phyloP scores from a whole-genome alignment of 2,888 invertebrate genomes.

The Callimorpha dominula region DNA sequence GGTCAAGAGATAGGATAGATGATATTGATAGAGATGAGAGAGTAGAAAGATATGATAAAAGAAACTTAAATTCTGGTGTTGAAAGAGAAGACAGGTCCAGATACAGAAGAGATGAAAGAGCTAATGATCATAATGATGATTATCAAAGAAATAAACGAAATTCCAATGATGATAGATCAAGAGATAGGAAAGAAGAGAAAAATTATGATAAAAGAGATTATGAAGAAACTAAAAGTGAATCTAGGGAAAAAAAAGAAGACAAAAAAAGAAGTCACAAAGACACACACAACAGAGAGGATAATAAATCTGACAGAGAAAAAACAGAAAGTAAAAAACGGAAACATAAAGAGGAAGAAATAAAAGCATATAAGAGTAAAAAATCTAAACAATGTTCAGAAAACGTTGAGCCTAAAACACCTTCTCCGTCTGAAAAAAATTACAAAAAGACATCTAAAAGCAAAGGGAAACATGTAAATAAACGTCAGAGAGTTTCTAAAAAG shows the following conservation, averaged over 20 bases:
- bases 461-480: constrained; percentile 42
- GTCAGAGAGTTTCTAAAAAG: constrained; percentile 51
- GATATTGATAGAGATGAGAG: constrained; percentile 3
- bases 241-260: constrained; percentile 38
- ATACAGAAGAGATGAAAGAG: constrained; percentile 6
- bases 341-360: constrained; percentile 34
- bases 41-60: constrained; percentile 3
- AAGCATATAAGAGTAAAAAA: constrained; percentile 29
- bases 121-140: neutral
- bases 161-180: constrained; percentile 9
- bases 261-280: constrained; percentile 33
- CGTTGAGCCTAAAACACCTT: constrained; percentile 50
- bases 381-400: constrained; percentile 30
- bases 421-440: constrained; percentile 45
- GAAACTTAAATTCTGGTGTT: constrained; percentile 1
- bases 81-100: constrained; percentile 4
- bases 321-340: constrained; percentile 33
- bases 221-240: constrained; percentile 27
- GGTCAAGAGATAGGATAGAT: constrained; percentile 4
- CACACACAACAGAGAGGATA: constrained; percentile 26
- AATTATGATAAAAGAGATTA: constrained; percentile 9
- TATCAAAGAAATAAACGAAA: neutral
- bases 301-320: constrained; percentile 25
- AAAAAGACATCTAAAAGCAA: constrained; percentile 46
- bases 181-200: neutral